Percentiles rank a stretch among this genome's conserved stretches.
phyloP scores from a whole-genome alignment of 2,888 invertebrate species.

The Troglohyphantes excavatus region DNA sequence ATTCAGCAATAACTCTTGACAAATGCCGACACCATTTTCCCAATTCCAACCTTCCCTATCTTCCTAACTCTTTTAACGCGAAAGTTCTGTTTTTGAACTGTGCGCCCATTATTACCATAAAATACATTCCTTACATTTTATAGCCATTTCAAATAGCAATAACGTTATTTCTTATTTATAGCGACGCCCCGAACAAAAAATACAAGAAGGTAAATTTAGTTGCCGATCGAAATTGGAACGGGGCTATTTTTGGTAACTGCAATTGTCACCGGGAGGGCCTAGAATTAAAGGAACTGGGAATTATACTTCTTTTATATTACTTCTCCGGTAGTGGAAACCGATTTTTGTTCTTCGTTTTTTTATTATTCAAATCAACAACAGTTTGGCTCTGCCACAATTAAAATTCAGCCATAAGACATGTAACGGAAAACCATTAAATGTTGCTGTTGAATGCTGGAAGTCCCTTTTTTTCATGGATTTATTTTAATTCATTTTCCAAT shows the following conservation, averaged over 20 bases:
- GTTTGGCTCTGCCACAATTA: constrained; percentile 4
- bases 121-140: background rate
- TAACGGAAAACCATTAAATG: constrained; percentile 26
- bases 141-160: background rate
- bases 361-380: background rate
- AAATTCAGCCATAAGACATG: background rate
- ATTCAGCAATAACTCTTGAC: too few relatives aligned
- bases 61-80: too few relatives aligned
- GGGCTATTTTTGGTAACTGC: background rate
- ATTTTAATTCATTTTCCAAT: background rate
- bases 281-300: background rate
- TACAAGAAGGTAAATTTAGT: background rate
- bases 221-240: background rate
- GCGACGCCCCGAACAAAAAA: background rate
- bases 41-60: too few relatives aligned
- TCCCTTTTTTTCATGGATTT: background rate
- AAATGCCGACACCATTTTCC: too few relatives aligned
- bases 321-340: background rate
- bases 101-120: background rate
- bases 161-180: background rate
- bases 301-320: background rate
- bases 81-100: background rate
- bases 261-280: background rate
- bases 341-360: background rate
- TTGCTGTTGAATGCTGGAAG: background rate